Evolutionary conservation across 2,888 invertebrate genomes (phyloP).

Genomic region (Trissolcus brochymenae): DNA sequence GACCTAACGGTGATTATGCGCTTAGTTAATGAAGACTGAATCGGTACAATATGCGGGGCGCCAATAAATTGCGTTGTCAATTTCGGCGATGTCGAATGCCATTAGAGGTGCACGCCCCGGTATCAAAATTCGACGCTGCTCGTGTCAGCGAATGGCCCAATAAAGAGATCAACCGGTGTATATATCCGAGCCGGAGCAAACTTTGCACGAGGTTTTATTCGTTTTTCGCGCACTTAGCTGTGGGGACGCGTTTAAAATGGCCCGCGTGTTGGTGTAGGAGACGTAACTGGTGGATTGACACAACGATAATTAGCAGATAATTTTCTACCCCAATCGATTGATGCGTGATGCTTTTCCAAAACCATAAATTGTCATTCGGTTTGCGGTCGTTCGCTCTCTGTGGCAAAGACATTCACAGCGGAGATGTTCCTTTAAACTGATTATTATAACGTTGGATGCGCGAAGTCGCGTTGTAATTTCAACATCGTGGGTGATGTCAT

Average conservation of each 20-base stretch:
- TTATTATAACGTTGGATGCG: slow-evolving; percentile 40
- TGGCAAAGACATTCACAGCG: slow-evolving; percentile 43
- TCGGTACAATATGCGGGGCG: slow-evolving; percentile 46
- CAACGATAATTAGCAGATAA: slow-evolving; percentile 49
- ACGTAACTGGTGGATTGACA: slow-evolving; percentile 37
- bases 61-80: slow-evolving; percentile 49
- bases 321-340: slow-evolving; percentile 52
- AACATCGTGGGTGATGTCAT: slow-evolving; percentile 15
- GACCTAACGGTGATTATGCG: slow-evolving; percentile 30
- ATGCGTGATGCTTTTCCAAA: slow-evolving; percentile 46
- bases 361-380: slow-evolving; percentile 52
- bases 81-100: slow-evolving; percentile 49
- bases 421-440: slow-evolving; percentile 44
- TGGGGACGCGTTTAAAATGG: neutral
- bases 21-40: slow-evolving; percentile 55
- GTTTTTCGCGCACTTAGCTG: slow-evolving; percentile 13
- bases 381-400: slow-evolving; percentile 43
- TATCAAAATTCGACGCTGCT: slow-evolving; percentile 32
- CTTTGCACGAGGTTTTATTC: neutral
- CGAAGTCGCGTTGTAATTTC: slow-evolving; percentile 29
- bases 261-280: slow-evolving; percentile 10
- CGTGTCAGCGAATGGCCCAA: slow-evolving; percentile 12
- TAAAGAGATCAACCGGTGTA: slow-evolving; percentile 33
- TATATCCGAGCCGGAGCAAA: slow-evolving; percentile 5
- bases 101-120: slow-evolving; percentile 45